Base-by-base conservation (phyloP, 2,113 vertebrate species). In the Panurus biarmicus region DNA sequence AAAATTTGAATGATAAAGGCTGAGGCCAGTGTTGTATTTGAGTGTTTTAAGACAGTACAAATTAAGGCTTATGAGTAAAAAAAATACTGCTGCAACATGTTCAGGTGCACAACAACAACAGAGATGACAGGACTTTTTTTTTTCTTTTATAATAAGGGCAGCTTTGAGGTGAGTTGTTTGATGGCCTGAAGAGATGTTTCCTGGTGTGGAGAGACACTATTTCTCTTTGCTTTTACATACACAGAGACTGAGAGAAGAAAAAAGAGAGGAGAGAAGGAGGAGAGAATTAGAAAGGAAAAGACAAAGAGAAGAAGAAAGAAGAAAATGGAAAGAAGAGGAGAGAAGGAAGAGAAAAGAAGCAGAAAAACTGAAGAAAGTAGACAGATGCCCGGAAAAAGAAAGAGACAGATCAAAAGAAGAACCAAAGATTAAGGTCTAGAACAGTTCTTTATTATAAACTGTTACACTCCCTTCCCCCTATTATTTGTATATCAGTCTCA, bases 311-410 rank as follows among this genome's bases (percentile, higher is more conserved):
- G 99, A 99, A 97, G 99, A 99, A 94, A 98, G 99, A 64, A 99
- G 99, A 31, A 99, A 99, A 87, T 99, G 99, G 99, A 98, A 99
- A 96, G 99, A 99, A 94, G 99, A 99, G 69, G 99, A 99, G 83
- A 97, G 98, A 90, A 98, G 98, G 50, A 99, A 99, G 95, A 98
- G 99, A 84, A 99, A 99, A 97, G 99, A 99, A 91, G 97, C 98
- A 21, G 99, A 99, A 94, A 99, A 99, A 94, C 93, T 98, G 90
- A 99, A 99, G 96, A 99, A 99, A 75, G 97, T 98, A 73, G 98
- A 98, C 56, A 99, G 98, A 96, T 96, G 97, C 47, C 97, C 97
- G 82, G 99, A 99, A 47, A 99, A 98, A 91, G 98, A 99, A 93
- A 98, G 98, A 86, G 99, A 99, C 74, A 98, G 98, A 93, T 95